Evolutionary conservation across 2,797 vertebrate species (phyloP).

Genomic region (Anabacerthia variegaticeps): DNA sequence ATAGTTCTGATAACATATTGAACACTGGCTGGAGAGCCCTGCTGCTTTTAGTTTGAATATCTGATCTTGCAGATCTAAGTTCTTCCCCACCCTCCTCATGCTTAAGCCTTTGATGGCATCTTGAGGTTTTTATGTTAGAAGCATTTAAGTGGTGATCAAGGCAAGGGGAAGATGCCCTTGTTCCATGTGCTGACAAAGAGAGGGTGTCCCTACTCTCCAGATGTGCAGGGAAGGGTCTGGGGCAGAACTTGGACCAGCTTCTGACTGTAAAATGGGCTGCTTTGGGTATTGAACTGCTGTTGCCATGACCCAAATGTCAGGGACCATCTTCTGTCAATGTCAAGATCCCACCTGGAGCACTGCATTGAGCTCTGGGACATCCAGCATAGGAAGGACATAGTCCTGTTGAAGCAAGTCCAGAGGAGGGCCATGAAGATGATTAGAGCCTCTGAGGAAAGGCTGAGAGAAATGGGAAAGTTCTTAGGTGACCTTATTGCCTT

Average conservation of each 20-base stretch:
- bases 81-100: background rate
- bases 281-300: background rate
- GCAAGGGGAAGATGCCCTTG: background rate
- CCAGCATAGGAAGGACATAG: background rate
- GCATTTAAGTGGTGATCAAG: background rate
- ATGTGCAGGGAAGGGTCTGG: background rate
- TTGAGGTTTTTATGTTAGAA: background rate
- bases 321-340: background rate
- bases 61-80: background rate
- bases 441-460: background rate
- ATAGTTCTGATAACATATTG: background rate
- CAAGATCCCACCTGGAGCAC: background rate
- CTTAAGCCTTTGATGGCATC: background rate
- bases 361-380: background rate
- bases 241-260: background rate
- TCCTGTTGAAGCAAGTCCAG: background rate
- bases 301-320: background rate
- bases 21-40: background rate
- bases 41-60: background rate
- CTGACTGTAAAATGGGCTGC: background rate
- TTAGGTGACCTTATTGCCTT: background rate
- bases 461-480: background rate
- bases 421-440: background rate
- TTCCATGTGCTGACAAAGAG: background rate
- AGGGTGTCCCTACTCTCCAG: background rate